A percentile compares a stretch with the other conserved stretches of the same genome.
Evolutionary conservation across 2,888 invertebrate species (phyloP).

Genomic region (Oeneis ivallda): DNA sequence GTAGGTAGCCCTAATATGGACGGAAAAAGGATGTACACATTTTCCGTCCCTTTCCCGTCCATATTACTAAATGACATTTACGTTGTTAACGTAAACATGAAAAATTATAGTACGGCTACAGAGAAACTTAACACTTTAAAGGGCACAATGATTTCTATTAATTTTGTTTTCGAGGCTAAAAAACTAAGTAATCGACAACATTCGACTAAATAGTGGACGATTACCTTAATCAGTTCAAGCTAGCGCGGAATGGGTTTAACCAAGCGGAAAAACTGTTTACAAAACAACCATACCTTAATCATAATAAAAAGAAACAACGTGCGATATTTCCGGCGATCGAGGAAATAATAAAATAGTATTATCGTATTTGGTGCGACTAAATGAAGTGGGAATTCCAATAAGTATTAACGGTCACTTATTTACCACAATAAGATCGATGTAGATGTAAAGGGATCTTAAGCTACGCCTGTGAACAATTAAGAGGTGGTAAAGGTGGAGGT

Average conservation of each 20-base stretch:
- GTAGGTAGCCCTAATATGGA: too few species aligned
- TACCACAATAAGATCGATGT: neutral
- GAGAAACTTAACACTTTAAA: too few species aligned
- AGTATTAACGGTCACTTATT: constrained; percentile 5
- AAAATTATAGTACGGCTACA: too few species aligned
- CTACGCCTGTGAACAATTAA: neutral
- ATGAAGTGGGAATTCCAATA: constrained; percentile 7
- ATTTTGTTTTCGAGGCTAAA: neutral
- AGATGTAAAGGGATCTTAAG: too few species aligned
- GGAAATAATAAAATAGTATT: constrained; percentile 16
- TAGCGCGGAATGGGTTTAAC: constrained; percentile 59
- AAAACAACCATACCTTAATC: constrained; percentile 46
- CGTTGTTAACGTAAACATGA: too few species aligned
- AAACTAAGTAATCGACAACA: neutral
- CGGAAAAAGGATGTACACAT: too few species aligned
- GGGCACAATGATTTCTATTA: too few species aligned
- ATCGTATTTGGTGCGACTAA: neutral
- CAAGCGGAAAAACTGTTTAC: constrained; percentile 60
- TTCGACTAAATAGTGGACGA: neutral
- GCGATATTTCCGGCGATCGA: constrained; percentile 18
- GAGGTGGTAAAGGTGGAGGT: neutral
- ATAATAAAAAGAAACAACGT: constrained; percentile 29
- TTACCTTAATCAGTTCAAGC: constrained; percentile 9
- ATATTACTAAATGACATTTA: too few species aligned
- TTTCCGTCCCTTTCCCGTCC: too few species aligned